Evolutionary conservation across 1,140 invertebrate species (phyloP), one percentile per base, ranked within the genome.

Genomic region (Drosophila athabasca): DNA sequence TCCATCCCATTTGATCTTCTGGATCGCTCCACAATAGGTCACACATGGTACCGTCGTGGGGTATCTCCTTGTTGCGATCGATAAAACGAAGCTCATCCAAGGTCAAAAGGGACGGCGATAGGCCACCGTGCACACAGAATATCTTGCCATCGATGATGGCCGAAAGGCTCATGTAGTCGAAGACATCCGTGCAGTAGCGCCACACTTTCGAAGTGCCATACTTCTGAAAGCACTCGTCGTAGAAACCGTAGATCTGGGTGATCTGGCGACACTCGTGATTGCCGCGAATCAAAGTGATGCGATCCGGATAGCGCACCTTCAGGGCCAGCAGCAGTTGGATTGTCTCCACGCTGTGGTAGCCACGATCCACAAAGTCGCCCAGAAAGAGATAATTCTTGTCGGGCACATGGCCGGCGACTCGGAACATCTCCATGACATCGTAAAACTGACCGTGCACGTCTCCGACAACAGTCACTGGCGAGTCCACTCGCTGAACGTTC

Each of bases 361-460:
- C 99, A 93, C 99, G 94, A 92, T 99, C 99, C 9, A 99, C 99
- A 94, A 99, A 99, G 93, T 99, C 99, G 22, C 99, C 99, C 96
- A 99, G 98, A 91, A 99, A 99, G 46, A 99, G 93, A 90, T 99
- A 99, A 92, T 99, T 99, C 49, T 98, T 99, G 92, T 99, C 97
- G 35, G 98, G 98, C 60, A 99, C 97, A 95, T 99, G 97, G 19
- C 98, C 99, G 43, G 99, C 98, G 24, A 99, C 97, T 95, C 98
- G 98, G 90, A 99, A 99, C 31, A 99, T 92, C 93, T 99, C 98
- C 93, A 99, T 98, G n/a, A 99, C 93, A 93, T 99, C 99, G 94
- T 99, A 99, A 93, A 99, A 99, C 93, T 99, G 99, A 4, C 99
- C 99, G 92, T 99, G 99, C 71, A 99, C 99, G 92, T 99, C 99